Conservation (phyloP, 64 coral and sea anemone species). For the Stichodactyla mertensii region DNA sequence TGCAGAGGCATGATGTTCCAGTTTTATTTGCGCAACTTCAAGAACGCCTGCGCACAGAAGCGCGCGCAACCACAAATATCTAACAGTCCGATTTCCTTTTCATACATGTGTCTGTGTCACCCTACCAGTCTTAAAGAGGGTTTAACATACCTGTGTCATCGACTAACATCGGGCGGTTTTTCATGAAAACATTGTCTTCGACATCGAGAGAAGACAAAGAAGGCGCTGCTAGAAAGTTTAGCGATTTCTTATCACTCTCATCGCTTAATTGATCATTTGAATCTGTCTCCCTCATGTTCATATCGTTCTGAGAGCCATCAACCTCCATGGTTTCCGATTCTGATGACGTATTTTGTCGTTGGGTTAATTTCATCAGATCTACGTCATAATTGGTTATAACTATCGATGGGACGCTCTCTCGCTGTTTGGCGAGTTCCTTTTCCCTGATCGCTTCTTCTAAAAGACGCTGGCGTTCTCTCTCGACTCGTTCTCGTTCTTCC, state of each 20-base stretch:
- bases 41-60: too few relatives aligned
- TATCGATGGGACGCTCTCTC: slow-evolving; percentile 59
- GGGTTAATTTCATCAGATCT: background rate
- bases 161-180: background rate
- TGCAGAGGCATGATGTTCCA: too few relatives aligned
- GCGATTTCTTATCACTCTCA: background rate
- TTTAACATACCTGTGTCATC: background rate
- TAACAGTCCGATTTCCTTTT: too few relatives aligned
- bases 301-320: background rate
- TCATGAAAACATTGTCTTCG: background rate
- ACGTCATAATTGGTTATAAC: slow-evolving; percentile 64
- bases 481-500: slow-evolving; percentile 42
- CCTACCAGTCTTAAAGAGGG: too few relatives aligned
- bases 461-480: slow-evolving; percentile 26
- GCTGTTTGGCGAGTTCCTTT: slow-evolving; percentile 36
- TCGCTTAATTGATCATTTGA: slow-evolving; percentile 16
- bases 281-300: background rate
- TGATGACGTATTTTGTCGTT: background rate
- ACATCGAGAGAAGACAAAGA: slow-evolving; percentile 20
- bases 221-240: slow-evolving; percentile 18
- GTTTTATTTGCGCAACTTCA: too few relatives aligned
- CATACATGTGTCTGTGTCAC: too few relatives aligned
- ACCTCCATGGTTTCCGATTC: background rate
- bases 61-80: too few relatives aligned
- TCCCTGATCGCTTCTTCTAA: slow-evolving; percentile 30